Conservation (phyloP, 2,888 invertebrate species). For the Eucera pruinosa region DNA sequence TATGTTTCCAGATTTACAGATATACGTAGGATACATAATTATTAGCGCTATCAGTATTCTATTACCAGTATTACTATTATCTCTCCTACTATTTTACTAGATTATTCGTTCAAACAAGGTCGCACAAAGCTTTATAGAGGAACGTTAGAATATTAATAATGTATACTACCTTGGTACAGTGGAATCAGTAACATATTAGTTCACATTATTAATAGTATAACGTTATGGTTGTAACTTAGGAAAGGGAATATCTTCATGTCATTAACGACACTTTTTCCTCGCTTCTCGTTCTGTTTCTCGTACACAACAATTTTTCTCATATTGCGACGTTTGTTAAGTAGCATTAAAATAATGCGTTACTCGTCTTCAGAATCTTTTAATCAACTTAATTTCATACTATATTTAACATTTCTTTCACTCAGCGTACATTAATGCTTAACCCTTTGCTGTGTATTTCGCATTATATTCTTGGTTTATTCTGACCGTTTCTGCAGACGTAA, state of each 20-base stretch:
- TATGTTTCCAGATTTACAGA: conserved; percentile 60
- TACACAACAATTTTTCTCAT: conserved; percentile 21
- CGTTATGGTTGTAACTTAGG: conserved; percentile 25
- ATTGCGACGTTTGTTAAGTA: conserved; percentile 36
- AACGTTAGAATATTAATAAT: conserved; percentile 46
- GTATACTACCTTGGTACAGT: conserved; percentile 37
- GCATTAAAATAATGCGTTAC: conserved; percentile 31
- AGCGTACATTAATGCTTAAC: conserved; percentile 1
- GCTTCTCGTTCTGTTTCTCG: conserved; percentile 21
- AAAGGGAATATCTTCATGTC: conserved; percentile 39
- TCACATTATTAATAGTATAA: conserved; percentile 52
- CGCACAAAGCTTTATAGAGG: conserved; percentile 43
- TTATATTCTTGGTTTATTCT: not conserved
- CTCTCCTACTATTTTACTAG: conserved; percentile 52
- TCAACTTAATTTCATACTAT: not conserved
- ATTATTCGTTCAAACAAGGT: conserved; percentile 42
- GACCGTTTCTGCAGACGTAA: not conserved
- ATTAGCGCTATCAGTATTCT: conserved; percentile 68
- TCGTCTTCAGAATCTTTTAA: not conserved
- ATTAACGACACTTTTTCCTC: conserved; percentile 41
- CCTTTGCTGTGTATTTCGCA: conserved; percentile 11
- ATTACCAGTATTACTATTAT: conserved; percentile 66
- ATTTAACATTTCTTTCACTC: conserved; percentile 9
- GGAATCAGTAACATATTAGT: conserved; percentile 38
- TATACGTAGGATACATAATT: conserved; percentile 72